Conservation (phyloP, 2,797 vertebrate species). For the Cyprinodon diabolis region DNA sequence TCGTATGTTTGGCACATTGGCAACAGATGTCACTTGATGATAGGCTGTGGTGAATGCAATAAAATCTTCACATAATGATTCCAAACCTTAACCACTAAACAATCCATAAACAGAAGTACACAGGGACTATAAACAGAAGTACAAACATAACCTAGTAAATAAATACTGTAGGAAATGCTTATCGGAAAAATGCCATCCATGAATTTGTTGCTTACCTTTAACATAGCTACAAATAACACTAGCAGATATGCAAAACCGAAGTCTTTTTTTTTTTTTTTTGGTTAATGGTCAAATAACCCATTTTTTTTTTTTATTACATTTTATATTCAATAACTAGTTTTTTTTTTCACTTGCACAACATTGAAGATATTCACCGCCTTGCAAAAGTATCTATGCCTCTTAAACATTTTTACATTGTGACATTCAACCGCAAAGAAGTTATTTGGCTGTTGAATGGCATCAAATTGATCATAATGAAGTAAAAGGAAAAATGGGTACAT, state of each 20-base stretch:
- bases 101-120: neutral
- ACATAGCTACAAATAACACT: neutral
- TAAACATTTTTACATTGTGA: neutral
- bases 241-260: neutral
- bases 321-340: neutral
- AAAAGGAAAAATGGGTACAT: neutral
- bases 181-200: neutral
- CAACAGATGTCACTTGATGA: constrained; percentile 65
- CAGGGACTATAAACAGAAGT: neutral
- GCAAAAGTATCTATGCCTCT: neutral
- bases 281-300: neutral
- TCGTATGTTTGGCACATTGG: constrained; percentile 65
- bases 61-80: constrained; percentile 53
- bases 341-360: neutral
- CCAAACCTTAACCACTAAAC: constrained; percentile 26
- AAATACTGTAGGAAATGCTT: neutral
- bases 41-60: constrained; percentile 45
- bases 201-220: neutral
- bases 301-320: neutral
- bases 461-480: neutral
- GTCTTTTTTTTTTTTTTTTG: neutral
- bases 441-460: neutral
- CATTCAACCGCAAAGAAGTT: neutral
- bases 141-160: neutral
- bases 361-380: neutral